Base-by-base conservation (phyloP, 2,888 invertebrate genomes). In the Melinaea menophilus region DNA sequence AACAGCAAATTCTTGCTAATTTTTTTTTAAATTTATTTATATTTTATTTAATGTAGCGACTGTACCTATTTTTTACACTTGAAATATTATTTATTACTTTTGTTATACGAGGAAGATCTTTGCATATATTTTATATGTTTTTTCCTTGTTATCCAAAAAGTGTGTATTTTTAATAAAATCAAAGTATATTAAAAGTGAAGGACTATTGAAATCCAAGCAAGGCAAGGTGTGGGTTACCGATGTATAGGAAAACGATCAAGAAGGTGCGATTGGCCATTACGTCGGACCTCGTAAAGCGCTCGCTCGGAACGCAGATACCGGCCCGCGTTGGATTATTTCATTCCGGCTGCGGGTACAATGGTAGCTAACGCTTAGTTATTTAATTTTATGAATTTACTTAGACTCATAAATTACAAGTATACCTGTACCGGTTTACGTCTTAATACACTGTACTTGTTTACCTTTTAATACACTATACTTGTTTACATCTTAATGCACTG, bases 301-400 rank as follows among this genome's bases (percentile, higher is more conserved):
- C 76, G 76, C 63, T 67, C 75, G 77, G 76, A 75, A 76, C 75
- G 70, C 73, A 79, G 86, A 85, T 88, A 86, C 79, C 77, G 79
- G 74, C 69, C 73, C 74, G 73, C 73, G 71, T 66, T 75, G 78
- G 82, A 82, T 85, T 84, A 83, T 75, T 71, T 64, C 67, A 59
- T 54, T 63, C 47, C 35, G 31, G 63, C 45, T 61, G 22, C 60
- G 34, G 74, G 31, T 56, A 69, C 71, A 79, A 72, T 41, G 73
- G 67, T 55, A 22, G 22, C 35, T 37, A 2, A 4, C 7, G 37
- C n/a, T 54, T 33, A 7, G 5, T 4, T 13, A 55, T 47, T 55
- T 51, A 2, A 33, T 22, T 41, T 5, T 37, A 11, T 34, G 12
- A 56, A 55, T 60, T 54, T 55, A 33, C 4, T 41, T 37, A 31